Evolutionary conservation across 2,113 vertebrate species (phyloP).

Genomic region (Rhadina sibilatrix): DNA sequence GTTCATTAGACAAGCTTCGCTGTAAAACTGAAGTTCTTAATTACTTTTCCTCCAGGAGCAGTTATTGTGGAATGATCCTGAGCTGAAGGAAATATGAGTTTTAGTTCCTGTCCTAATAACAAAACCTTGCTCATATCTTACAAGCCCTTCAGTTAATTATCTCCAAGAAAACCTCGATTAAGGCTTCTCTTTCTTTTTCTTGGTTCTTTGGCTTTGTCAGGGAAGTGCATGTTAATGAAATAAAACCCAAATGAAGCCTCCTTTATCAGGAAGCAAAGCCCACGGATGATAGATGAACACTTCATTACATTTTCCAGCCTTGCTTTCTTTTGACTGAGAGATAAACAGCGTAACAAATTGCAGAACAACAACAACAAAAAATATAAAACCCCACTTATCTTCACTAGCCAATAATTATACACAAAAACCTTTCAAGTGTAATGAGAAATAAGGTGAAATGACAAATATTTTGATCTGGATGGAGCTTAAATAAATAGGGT

Average conservation of each 20-base stretch:
- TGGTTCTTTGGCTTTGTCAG: background rate
- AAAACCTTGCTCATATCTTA: background rate
- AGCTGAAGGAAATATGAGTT: background rate
- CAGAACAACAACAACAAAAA: background rate
- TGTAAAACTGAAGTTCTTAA: background rate
- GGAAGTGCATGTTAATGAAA: background rate
- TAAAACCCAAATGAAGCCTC: background rate
- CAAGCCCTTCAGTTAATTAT: background rate
- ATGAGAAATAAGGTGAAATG: constrained; percentile 10
- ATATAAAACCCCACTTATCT: background rate
- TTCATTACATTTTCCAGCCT: background rate
- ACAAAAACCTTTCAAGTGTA: background rate
- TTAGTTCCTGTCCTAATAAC: background rate
- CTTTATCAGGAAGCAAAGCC: background rate
- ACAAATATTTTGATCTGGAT: background rate
- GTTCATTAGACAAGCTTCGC: background rate
- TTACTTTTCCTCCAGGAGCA: background rate
- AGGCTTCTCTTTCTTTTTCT: background rate
- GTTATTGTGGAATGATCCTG: background rate
- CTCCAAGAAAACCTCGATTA: background rate
- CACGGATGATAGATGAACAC: background rate
- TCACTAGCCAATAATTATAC: constrained; percentile 11
- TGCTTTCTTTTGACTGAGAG: background rate
- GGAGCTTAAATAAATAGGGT: background rate
- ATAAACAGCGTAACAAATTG: background rate